These are phyloP conservation scores for Taxidea taxus DNA, from an alignment of 2,113 vertebrate genomes.

Conservation along the genomic window DNA sequence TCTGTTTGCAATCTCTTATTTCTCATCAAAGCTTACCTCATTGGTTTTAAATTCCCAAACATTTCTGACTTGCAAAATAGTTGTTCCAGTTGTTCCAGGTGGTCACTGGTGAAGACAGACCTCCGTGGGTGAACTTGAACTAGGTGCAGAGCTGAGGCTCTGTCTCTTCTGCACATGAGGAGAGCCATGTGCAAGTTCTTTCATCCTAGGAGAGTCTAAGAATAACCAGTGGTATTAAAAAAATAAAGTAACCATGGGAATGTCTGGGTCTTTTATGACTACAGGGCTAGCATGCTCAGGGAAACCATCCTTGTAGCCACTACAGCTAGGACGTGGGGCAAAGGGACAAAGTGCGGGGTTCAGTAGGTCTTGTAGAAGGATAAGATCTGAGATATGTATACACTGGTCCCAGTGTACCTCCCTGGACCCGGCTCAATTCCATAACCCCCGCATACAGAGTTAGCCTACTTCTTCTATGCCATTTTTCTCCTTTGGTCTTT, in stretches of 20 bases:
- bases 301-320: not conserved
- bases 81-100: not conserved
- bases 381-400: not conserved
- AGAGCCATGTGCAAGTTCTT: not conserved
- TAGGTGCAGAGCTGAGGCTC: not conserved
- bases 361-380: not conserved
- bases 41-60: not conserved
- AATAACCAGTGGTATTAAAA: not conserved
- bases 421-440: not conserved
- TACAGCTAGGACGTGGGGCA: not conserved
- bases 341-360: not conserved
- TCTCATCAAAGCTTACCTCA: not conserved
- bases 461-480: not conserved
- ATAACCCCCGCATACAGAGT: not conserved
- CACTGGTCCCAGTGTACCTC: accelerated
- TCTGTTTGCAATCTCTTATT: not conserved
- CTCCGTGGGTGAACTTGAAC: not conserved
- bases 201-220: not conserved
- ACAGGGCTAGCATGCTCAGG: not conserved
- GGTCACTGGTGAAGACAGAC: not conserved
- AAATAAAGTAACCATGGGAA: not conserved
- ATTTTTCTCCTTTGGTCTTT: not conserved
- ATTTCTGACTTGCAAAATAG: not conserved
- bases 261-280: not conserved
- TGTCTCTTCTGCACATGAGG: not conserved